Conservation (phyloP, 53 echinoderm and acorn worm genomes). For the Actinopyga echinites region DNA sequence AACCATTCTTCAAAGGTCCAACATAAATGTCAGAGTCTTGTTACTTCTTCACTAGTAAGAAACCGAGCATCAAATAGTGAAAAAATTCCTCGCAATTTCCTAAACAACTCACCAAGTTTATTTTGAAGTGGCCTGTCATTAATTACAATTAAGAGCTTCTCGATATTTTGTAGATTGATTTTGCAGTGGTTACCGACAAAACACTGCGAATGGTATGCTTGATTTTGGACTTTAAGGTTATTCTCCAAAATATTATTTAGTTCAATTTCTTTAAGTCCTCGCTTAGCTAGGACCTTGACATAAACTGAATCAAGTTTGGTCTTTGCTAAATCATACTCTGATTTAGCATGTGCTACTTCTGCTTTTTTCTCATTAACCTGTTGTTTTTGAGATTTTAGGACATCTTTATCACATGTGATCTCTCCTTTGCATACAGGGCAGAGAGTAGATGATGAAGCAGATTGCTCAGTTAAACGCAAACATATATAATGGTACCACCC, state of each 20-base stretch:
- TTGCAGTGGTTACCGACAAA: constrained; percentile 64
- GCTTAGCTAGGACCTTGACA: constrained; percentile 3
- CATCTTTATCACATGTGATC: not conserved
- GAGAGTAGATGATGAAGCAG: not conserved
- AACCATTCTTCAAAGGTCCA: constrained; percentile 62
- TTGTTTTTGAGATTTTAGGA: not conserved
- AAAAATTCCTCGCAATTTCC: constrained; percentile 5
- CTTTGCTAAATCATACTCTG: not conserved
- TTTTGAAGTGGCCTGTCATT: not conserved
- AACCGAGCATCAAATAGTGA: constrained; percentile 12
- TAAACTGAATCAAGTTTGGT: not conserved
- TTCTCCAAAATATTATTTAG: constrained; percentile 45
- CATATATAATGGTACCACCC: not conserved
- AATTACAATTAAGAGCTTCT: not conserved
- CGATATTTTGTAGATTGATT: constrained; percentile 25
- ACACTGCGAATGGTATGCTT: constrained; percentile 54
- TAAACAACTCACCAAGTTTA: not conserved
- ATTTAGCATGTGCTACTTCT: not conserved
- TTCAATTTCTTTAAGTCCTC: constrained; percentile 36
- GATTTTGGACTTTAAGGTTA: constrained; percentile 27
- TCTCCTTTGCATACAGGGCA: not conserved
- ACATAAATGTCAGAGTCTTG: constrained; percentile 36
- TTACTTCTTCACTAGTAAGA: constrained; percentile 12
- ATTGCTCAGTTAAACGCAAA: not conserved
- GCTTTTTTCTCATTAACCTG: not conserved